Base-by-base conservation (phyloP, 1,140 invertebrate species). In the Drosophila funebris region DNA sequence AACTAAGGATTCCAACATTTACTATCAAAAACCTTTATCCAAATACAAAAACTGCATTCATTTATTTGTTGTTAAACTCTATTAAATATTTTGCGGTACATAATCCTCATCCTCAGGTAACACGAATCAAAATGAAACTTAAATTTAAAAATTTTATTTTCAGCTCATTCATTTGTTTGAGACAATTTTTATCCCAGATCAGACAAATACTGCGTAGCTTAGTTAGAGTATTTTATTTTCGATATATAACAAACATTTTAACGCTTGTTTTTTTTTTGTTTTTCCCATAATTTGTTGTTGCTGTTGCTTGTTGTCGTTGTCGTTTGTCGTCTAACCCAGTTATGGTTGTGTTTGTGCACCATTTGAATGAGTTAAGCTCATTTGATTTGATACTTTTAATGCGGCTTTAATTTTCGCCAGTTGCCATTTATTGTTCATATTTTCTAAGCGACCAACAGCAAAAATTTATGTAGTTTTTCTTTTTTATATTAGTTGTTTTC, bases 361-460 rank as follows among this genome's bases (percentile, higher is more conserved):
- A 67, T 67, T 74, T 74, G 66, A 74, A 70, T 74, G 72, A 70
- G 66, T 74, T 74, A 74, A 74, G 36, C 72, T 74, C 66, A 70
- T 70, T 74, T 74, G 72, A 74, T 74, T 74, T 74, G 72, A 74
- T 75, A 60, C 73, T 64, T 75, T 75, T 75, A 71, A 71, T 75
- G 58, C 60, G 43, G 52, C 46, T 74, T 68, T 73, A 68, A 71
- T 64, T 56, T 71, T 56, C 50, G 60, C 50, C 68, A 64, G 67
- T 70, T 70, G 67, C 48, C 48, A 63, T 64, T 71, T 64, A 56
- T 57, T 46, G 60, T 54, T 71, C 50, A 63, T 64, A 64, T 46
- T 67, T 58, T 50, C 33, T 46, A 22, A 46, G 27, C 57, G 39
- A 29, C 39, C 31, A 62, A 67, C 63, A 58, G 18, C 64, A 61